Evolutionary conservation across 92 coral and sea anemone species (phyloP).

Genomic region (Porites rus): DNA sequence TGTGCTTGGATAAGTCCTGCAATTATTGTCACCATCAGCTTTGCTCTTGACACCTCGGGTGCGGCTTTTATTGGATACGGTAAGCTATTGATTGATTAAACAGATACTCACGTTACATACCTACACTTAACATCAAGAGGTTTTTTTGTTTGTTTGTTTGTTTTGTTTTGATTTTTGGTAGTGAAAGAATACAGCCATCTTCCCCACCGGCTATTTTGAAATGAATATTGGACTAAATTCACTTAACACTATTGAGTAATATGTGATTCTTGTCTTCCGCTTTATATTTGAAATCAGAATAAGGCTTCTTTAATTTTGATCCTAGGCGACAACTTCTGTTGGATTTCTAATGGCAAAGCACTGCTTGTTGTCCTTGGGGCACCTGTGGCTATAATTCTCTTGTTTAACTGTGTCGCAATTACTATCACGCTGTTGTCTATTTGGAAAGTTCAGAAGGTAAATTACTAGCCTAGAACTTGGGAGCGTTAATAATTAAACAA

Average conservation of each 20-base stretch:
- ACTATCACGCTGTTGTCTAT: slow-evolving; percentile 48
- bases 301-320: too few species aligned
- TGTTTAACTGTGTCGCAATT: slow-evolving; percentile 51
- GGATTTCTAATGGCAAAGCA: slow-evolving; percentile 61
- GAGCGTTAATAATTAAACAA: too few species aligned
- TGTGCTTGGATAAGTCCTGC: slow-evolving; percentile 47
- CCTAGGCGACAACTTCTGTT: slow-evolving; percentile 36
- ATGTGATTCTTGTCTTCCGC: too few species aligned
- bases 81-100: neutral
- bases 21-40: slow-evolving; percentile 43
- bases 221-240: too few species aligned
- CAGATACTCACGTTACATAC: too few species aligned
- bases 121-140: neutral
- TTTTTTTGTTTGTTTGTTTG: neutral
- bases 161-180: too few species aligned
- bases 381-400: slow-evolving; percentile 55
- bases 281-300: too few species aligned
- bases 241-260: too few species aligned
- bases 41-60: slow-evolving; percentile 47
- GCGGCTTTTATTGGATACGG: slow-evolving; percentile 49
- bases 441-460: slow-evolving; percentile 50
- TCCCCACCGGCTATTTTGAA: too few species aligned
- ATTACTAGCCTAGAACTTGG: too few species aligned
- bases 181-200: too few species aligned
- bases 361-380: slow-evolving; percentile 46